Base-by-base conservation (phyloP, 2,797 vertebrate species). In the Danionella dracula region DNA sequence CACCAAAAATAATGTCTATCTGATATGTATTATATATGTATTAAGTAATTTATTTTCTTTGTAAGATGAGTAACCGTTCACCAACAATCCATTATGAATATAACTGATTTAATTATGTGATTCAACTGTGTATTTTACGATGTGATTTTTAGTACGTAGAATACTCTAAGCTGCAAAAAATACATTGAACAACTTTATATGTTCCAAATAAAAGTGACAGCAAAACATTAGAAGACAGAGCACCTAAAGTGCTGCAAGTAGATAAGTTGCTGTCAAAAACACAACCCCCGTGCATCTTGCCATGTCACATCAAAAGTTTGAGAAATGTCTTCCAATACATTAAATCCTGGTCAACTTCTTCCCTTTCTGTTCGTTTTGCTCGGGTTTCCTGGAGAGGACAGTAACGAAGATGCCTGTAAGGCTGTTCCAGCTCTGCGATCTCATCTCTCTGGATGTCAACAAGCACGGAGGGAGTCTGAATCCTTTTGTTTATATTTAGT, bases 401-500 rank as follows among this genome's bases (percentile, higher is more conserved):
- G 60, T n/a, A n/a, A n/a, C n/a, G n/a, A 41, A 5, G 2, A 27
- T 13, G 27, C 17, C 37, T 21, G 60, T 15, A 5, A 34, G 6
- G 61, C 38, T 34, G 48, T 37, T 64, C 27, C 29, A 50, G 45
- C 45, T 29, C 42, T 64, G 38, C 61, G 15, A 44, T 35, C 40
- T 64, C 61, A 55, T 55, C 49, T 44, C 23, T 63, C 50, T 55
- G 31, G 21, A 35, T 64, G 72, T 70, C 61, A 74, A 73, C 66
- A 69, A 38, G 53, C 70, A 21, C 66, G 31, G 31, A 63, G 38
- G 37, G 58, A 49, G 61, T 67, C 54, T 58, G n/a, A 46, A 35
- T 41, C 38, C 59, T 51, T 60, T 66, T 74, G 71, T 66, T 76
- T 66, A 74, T 57, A 65, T 74, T 60, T 65, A 71, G 50, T 35